Conservation (phyloP, 2,113 vertebrate genomes). For the Nothobranchius furzeri region DNA sequence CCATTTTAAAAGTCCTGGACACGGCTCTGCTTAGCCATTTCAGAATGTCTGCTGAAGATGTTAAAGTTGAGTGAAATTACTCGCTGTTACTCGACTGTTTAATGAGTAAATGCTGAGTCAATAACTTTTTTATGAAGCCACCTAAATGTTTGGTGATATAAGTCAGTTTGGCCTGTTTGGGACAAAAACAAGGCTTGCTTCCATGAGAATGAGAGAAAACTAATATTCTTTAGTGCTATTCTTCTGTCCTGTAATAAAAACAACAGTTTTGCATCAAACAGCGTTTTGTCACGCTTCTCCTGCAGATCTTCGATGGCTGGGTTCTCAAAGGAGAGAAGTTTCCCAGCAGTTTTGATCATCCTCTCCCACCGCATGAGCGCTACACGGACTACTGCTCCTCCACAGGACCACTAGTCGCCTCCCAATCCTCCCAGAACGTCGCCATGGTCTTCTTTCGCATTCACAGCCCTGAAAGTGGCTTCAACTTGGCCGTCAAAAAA, state of each 20-base stretch:
- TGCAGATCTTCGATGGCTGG: conserved; percentile 92
- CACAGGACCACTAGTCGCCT: conserved; percentile 63
- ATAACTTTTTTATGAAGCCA: no score
- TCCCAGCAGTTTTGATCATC: conserved; percentile 90
- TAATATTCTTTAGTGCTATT: background rate
- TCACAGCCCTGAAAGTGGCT: conserved; percentile 85
- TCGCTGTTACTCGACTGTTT: no score
- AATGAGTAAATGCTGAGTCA: no score
- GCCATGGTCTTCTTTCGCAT: conserved; percentile 95
- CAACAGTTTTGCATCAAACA: background rate
- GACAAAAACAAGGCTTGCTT: no score
- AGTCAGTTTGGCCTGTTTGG: no score
- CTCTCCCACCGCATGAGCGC: conserved; percentile 83
- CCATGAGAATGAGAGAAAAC: no score
- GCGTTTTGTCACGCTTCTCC: background rate
- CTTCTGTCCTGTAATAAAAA: no score
- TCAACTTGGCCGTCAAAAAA: conserved; percentile 87
- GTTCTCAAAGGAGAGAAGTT: conserved; percentile 96
- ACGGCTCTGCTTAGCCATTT: no score
- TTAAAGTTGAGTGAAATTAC: no score
- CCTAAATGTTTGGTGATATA: no score
- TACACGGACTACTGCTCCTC: conserved; percentile 89
- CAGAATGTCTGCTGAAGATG: no score
- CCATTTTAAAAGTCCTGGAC: no score
- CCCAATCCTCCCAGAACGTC: conserved; percentile 91